These are phyloP conservation scores for Chunga burmeisteri DNA, from an alignment of 2,113 vertebrate species.

Conservation along the genomic window DNA sequence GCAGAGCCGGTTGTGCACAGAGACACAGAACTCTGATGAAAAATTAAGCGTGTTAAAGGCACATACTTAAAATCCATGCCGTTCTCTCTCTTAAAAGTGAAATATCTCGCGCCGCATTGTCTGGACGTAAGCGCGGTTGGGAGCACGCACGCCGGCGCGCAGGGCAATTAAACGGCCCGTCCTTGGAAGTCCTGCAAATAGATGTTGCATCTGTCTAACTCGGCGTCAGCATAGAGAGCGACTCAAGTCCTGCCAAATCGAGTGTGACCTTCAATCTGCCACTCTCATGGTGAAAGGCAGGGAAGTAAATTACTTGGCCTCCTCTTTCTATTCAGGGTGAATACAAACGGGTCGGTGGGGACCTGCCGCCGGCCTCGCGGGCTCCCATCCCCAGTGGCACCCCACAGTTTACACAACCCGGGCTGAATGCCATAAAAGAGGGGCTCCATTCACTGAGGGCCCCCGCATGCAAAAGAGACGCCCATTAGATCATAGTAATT, in stretches of 20 bases:
- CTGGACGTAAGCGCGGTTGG: neutral
- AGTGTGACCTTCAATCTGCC: conserved; percentile 84
- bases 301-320: conserved; percentile 68
- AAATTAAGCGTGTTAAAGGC: rapidly evolving
- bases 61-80: rapidly evolving
- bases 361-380: conserved; percentile 75
- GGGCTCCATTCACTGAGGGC: conserved; percentile 75
- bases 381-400: conserved; percentile 75
- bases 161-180: neutral
- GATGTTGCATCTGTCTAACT: conserved; percentile 63
- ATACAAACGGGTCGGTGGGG: conserved; percentile 64
- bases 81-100: neutral
- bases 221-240: conserved; percentile 28
- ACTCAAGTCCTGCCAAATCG: conserved; percentile 63
- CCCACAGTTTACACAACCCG: conserved; percentile 75
- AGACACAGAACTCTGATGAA: rapidly evolving
- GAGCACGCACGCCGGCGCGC: neutral
- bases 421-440: conserved; percentile 77
- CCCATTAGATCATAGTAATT: conserved; percentile 89
- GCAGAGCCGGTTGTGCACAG: rapidly evolving
- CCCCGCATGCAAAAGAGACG: conserved; percentile 74
- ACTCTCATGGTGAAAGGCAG: conserved; percentile 72
- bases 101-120: rapidly evolving
- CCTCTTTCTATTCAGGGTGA: conserved; percentile 73
- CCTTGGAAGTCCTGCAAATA: neutral